These are phyloP conservation scores for Halisarca cf. caerulea DNA, from an alignment of 37 sponge, comb jelly and placozoan species.

Conservation along the genomic window DNA sequence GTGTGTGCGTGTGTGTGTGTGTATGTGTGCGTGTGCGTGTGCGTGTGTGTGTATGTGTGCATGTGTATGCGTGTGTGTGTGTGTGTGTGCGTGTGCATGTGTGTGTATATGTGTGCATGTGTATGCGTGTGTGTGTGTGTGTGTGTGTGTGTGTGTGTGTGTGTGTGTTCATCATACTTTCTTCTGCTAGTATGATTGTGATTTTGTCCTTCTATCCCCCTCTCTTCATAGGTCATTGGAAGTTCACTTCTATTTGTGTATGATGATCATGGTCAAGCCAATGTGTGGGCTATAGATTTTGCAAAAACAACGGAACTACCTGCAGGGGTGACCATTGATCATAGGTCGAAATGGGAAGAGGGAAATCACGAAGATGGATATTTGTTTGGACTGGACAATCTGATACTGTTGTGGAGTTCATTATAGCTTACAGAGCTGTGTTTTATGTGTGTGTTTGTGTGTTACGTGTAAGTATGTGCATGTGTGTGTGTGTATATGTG, in stretches of 20 bases:
- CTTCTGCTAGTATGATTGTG: too few species aligned
- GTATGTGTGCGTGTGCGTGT: too few species aligned
- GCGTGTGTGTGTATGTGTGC: neutral
- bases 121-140: neutral
- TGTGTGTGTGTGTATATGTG: neutral
- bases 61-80: neutral
- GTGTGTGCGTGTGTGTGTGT: neutral
- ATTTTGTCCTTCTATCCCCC: too few species aligned
- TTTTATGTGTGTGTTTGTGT: neutral
- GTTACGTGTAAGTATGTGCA: neutral
- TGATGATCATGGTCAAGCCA: constrained; percentile 56
- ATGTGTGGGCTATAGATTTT: constrained; percentile 97
- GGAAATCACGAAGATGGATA: constrained; percentile 99
- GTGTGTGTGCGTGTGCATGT: neutral
- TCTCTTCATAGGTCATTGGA: constrained; percentile 78
- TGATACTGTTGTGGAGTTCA: constrained; percentile 46
- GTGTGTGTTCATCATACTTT: neutral
- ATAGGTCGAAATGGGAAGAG: constrained; percentile 73
- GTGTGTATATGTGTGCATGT: too few species aligned
- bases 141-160: neutral
- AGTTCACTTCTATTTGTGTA: constrained; percentile 95
- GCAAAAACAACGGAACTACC: constrained; percentile 88
- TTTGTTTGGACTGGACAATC: constrained; percentile 92
- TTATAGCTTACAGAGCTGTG: too few species aligned
- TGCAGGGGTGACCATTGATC: constrained; percentile 53